Base-by-base conservation (phyloP, 2,888 invertebrate genomes). In the Thumatha senex region DNA sequence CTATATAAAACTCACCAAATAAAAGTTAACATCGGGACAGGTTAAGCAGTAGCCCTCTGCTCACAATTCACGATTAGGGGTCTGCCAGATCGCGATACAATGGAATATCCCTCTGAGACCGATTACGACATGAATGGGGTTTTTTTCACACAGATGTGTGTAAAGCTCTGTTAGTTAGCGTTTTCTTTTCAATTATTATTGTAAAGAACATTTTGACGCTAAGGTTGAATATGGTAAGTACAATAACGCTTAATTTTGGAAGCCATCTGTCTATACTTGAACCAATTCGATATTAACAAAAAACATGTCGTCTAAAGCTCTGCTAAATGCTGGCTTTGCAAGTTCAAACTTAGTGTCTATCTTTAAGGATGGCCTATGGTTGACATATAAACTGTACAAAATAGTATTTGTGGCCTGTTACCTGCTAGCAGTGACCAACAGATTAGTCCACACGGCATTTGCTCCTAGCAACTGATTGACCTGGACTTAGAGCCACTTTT, bases 81-180 rank as follows among this genome's bases (percentile, higher is more conserved):
- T 57, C 55, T 61, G 57, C 51, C 59, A 59, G 56, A 50, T 46
- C 55, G 40, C 12, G 44, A 59, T 58, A 72, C 70, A 72, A 74
- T 64, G 54, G 56, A 50, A 54, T 48, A 48, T 52, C 52, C 72
- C 74, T 63, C 45, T 30, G 62, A 60, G 74, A 43, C 31, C 58
- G 56, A 57, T 61, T 51, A 58, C 41, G 48, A 52, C 50, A 50
- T 56, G 58, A 67, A 65, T 64, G 49, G 54, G 55, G 54, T 35
- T 63, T 48, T 56, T 41, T 53, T 18, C 42, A 51, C 60, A 53
- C 60, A 65, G 55, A 66, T 64, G 63, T 60, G 45, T 42, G 40
- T 10, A 18, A 30, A 29, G 7, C 14, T 33, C 11, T 40, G 40
- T 44, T 44, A 15, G 45, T 46, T 43, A 7, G 40, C 39, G 14